These are phyloP conservation scores for Esox lucius DNA, from an alignment of 2,797 vertebrate genomes.

Conservation along the genomic window DNA sequence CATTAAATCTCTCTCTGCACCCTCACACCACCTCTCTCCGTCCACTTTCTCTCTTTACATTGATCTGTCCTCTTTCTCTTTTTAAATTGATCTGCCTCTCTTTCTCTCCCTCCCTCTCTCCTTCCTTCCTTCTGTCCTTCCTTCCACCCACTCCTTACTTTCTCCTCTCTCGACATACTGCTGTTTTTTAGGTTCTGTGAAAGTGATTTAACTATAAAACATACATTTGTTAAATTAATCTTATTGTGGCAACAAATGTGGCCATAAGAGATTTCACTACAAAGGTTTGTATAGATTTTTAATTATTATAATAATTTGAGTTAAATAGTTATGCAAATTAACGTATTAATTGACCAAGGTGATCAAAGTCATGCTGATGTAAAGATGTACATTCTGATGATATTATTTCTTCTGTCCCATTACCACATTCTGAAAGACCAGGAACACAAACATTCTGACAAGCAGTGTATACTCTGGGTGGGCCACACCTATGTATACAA, in stretches of 20 bases:
- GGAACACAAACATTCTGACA: background rate
- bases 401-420: background rate
- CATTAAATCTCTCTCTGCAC: background rate
- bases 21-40: background rate
- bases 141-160: background rate
- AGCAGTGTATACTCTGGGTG: background rate
- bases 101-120: conserved; percentile 7
- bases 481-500: too few relatives aligned
- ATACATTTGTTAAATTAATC: background rate
- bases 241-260: background rate
- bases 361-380: background rate
- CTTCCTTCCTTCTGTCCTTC: background rate
- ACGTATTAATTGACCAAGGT: background rate
- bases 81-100: background rate
- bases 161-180: background rate
- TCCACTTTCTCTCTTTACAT: conserved; percentile 3
- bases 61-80: too few relatives aligned
- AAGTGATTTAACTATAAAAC: background rate
- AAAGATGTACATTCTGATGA: background rate
- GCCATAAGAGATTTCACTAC: background rate
- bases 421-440: background rate
- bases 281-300: background rate
- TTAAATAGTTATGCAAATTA: background rate
- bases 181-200: background rate
- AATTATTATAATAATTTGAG: background rate